Evolutionary conservation across 2,888 invertebrate species (phyloP).

Genomic region (Dryobota labecula): DNA sequence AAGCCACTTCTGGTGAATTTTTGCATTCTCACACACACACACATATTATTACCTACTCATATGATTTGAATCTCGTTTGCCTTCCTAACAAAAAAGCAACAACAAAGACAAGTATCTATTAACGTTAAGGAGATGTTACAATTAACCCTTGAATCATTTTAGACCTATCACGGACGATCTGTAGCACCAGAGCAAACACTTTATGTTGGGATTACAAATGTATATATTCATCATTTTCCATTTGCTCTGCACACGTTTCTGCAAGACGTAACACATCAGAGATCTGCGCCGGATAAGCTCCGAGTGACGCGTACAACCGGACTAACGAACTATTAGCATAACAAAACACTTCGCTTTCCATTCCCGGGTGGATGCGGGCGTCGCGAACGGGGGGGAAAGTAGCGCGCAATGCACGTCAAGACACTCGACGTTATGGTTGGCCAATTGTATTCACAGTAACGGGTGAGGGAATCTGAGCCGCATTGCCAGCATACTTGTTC

Average conservation of each 20-base stretch:
- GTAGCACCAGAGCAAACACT: neutral
- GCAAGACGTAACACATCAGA: slow-evolving; percentile 29
- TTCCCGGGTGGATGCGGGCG: slow-evolving; percentile 8
- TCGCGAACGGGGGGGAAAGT: neutral
- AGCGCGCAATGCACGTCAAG: slow-evolving; percentile 45
- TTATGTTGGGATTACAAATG: neutral
- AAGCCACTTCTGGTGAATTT: neutral
- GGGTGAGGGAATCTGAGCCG: slow-evolving; percentile 54
- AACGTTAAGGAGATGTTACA: neutral
- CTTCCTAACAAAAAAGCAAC: neutral
- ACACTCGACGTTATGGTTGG: slow-evolving; percentile 48
- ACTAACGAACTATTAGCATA: slow-evolving; percentile 57
- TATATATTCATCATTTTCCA: neutral
- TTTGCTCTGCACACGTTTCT: slow-evolving; percentile 18
- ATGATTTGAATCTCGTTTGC: neutral
- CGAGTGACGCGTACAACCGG: slow-evolving; percentile 34
- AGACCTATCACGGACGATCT: neutral
- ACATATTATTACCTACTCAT: neutral
- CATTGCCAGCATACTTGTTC: slow-evolving; percentile 58
- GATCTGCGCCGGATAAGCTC: slow-evolving; percentile 30
- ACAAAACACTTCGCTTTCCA: slow-evolving; percentile 55
- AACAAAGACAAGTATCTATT: neutral
- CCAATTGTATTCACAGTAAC: slow-evolving; percentile 58
- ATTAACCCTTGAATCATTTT: neutral
- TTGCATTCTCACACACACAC: too few species aligned